Conservation (phyloP, 64 coral and sea anemone genomes). For the Cladopsammia gracilis region DNA sequence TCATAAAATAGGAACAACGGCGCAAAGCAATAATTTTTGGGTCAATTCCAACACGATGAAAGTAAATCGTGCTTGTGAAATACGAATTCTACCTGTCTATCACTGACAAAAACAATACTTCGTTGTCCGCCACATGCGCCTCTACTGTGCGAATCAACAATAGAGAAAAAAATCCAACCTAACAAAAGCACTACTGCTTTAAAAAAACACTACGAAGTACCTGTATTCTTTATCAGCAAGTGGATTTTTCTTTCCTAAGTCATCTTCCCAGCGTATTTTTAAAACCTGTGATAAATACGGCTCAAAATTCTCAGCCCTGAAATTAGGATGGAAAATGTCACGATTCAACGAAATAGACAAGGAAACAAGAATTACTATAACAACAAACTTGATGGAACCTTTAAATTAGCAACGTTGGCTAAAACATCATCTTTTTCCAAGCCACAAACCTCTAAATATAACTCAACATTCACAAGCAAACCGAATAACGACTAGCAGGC, state of each 20-base stretch:
- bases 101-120: constrained; percentile 28
- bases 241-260: constrained; percentile 88
- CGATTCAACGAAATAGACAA: constrained; percentile 57
- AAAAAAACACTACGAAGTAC: constrained; percentile 34
- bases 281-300: constrained; percentile 95
- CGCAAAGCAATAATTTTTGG: background rate
- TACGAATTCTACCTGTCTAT: constrained; percentile 1
- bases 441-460: constrained; percentile 15
- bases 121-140: constrained; percentile 27
- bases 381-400: constrained; percentile 31
- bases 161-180: background rate
- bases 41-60: background rate
- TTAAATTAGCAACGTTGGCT: background rate
- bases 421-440: background rate
- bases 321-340: constrained; percentile 71
- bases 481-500: background rate
- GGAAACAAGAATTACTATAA: background rate
- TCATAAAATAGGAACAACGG: background rate
- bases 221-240: constrained; percentile 82
- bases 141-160: background rate
- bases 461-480: constrained; percentile 7
- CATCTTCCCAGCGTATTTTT: constrained; percentile 98
- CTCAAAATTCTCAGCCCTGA: constrained; percentile 95
- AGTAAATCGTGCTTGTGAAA: background rate
- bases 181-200: background rate